Evolutionary conservation across 1,140 invertebrate species (phyloP), one percentile per base, ranked within the genome.

Genomic region (Venustaconcha ellipsiformis): DNA sequence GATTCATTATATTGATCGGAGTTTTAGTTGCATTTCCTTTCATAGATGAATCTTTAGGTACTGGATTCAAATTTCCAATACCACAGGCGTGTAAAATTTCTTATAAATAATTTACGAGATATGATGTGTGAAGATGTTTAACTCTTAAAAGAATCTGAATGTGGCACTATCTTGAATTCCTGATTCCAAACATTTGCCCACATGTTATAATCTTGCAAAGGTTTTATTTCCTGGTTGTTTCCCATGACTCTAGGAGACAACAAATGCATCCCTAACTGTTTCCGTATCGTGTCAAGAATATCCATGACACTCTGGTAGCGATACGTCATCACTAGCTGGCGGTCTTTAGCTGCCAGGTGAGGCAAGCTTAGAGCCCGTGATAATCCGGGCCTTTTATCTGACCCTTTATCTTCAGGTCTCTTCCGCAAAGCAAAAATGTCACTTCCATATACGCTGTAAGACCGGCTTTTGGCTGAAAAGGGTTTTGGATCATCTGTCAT

Each of bases 291-390:
- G 72, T 88, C 87, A 55, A 88, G 57, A 20, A 88, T 86, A 65
- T 88, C 86, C 86, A 88, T 88, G 57, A 83, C 86, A 65, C 82
- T 82, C 70, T 88, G 81, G 67, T 86, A 80, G 3, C 83, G 73
- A 66, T 88, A 81, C 4, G 83, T 82, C 63, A 86, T 57, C 11
- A 84, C 75, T n/a, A 86, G 75, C 63, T 82, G 79, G 79, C 79
- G 78, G 13, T 83, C 72, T 26, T 66, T 71, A 5, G 80, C 76
- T 37, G 80, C 63, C 55, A 75, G 56, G 59, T 30, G 18, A 6
- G 71, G 69, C 30, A 48, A 23, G 14, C 57, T 26, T 12, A 63
- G 30, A 8, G 30, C 15, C 20, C 23, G 58, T 17, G 60, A 37
- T 18, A 55, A 67, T 30, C 20, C 15, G 0, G 64, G 30, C 2